These are phyloP conservation scores for Astur gentilis DNA, from an alignment of 2,113 vertebrate genomes.

Conservation along the genomic window DNA sequence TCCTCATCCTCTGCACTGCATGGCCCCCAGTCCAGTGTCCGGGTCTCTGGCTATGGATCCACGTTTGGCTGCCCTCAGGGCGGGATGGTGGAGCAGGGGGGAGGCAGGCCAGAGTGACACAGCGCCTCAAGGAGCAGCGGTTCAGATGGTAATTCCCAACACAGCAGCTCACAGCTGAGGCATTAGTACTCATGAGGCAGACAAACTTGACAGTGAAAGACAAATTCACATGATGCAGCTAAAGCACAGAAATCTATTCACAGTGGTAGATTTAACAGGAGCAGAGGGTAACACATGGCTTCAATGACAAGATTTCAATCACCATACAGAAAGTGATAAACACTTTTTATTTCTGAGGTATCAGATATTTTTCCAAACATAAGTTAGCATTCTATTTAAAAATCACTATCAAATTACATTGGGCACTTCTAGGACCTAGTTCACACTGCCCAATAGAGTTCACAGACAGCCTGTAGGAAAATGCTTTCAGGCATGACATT, in stretches of 20 bases:
- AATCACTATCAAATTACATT: not conserved
- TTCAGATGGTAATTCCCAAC: not conserved
- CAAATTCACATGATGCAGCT: not conserved
- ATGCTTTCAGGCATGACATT: not conserved
- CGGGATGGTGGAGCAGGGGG: too few species aligned
- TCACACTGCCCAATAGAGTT: not conserved
- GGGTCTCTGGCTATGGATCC: not conserved
- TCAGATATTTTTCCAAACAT: not conserved
- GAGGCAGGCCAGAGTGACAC: not conserved
- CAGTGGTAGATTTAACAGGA: not conserved
- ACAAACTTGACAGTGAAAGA: not conserved
- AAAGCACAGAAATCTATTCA: not conserved
- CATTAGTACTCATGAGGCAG: not conserved
- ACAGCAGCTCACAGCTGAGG: not conserved
- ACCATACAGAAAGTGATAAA: not conserved
- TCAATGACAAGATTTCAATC: not conserved
- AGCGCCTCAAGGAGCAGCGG: not conserved
- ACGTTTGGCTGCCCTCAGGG: fast-evolving
- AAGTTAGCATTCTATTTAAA: not conserved
- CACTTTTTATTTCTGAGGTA: not conserved
- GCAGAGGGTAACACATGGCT: not conserved
- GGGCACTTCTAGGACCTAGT: not conserved
- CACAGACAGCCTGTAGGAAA: not conserved
- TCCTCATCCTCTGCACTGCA: not conserved
- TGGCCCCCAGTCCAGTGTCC: not conserved